Evolutionary conservation across 2,888 invertebrate species (phyloP), one percentile per base, ranked within the genome.

Genomic region (Cephalotes varians): DNA sequence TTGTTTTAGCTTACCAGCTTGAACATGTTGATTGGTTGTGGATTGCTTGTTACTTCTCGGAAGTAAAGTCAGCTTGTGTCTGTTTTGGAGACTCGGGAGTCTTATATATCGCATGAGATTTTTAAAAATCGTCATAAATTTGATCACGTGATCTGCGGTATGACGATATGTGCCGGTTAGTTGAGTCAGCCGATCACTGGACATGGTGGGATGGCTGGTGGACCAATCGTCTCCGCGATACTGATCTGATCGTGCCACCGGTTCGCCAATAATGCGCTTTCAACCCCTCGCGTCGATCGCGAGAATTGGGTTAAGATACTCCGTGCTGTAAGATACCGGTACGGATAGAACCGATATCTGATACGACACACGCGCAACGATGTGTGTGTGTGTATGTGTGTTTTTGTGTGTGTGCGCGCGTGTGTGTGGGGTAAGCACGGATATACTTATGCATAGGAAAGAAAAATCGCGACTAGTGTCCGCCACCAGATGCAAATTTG

Each of bases 11-110:
- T 94, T 93, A 94, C 94, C 94, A 94, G 90, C 93, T 94, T 94
- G 94, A 94, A 94, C 94, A 94, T 94, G 92, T 90, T 94, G 94
- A 93, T 88, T 90, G 88, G 87, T 90, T 91, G 90, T 87, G 88
- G 86, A 90, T 91, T 89, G 85, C 77, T 89, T 86, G 92, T 91
- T 93, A 93, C 93, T 93, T 91, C 88, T 91, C 87, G 93, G 88
- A 92, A 91, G 92, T 91, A 92, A 40, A 92, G 91, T 90, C 89
- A 93, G 90, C 87, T 92, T 93, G 87, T 94, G 93, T 90, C 84
- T 58, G 72, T 86, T 87, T 84, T 73, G 86, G 64, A 85, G 81
- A 73, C 60, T 84, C 86, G 84, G 87, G 83, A 91, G 80, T 87
- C 91, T 93, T 94, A 94, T 94, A 94, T 94, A 94, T 88, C 85